Percentiles rank a stretch among this genome's conserved stretches.
Conservation (phyloP, 1,140 invertebrate genomes). For the Manduca sexta region DNA sequence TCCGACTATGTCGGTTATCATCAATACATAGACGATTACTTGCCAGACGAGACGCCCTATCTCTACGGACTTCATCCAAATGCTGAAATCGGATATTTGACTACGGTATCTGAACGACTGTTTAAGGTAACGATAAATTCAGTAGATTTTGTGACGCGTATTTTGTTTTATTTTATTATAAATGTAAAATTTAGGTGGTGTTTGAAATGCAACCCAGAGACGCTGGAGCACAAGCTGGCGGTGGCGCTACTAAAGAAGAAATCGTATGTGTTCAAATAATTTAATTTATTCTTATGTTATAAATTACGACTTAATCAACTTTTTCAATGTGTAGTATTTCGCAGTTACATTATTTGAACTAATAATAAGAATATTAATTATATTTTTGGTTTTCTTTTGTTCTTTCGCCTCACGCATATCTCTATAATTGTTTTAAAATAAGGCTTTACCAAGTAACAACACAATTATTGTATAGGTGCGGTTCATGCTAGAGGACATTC, state of each 20-base stretch:
- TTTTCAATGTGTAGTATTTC: no score
- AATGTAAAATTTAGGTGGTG: constrained; percentile 76
- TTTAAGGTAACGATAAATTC: constrained; percentile 76
- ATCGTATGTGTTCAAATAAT: constrained; percentile 73
- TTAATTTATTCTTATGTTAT: constrained; percentile 3
- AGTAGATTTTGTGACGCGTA: neutral
- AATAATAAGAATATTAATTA: no score
- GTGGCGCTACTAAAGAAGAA: constrained; percentile 84
- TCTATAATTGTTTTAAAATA: neutral
- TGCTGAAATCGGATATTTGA: constrained; percentile 95
- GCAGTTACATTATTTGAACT: no score
- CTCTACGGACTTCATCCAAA: constrained; percentile 96
- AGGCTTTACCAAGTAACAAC: neutral
- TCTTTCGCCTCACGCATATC: no score
- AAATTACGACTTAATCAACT: no score
- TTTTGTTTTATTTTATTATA: neutral
- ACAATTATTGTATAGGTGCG: constrained; percentile 76
- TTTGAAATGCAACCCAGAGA: constrained; percentile 94
- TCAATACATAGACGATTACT: constrained; percentile 89
- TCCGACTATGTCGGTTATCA: constrained; percentile 92
- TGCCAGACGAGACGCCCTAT: constrained; percentile 91
- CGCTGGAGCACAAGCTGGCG: constrained; percentile 77
- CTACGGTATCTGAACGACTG: constrained; percentile 87
- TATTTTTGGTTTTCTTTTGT: no score
- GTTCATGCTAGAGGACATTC: constrained; percentile 87